phyloP scores from a whole-genome alignment of 2,888 invertebrate genomes.

The Caenorhabditis sp. region DNA sequence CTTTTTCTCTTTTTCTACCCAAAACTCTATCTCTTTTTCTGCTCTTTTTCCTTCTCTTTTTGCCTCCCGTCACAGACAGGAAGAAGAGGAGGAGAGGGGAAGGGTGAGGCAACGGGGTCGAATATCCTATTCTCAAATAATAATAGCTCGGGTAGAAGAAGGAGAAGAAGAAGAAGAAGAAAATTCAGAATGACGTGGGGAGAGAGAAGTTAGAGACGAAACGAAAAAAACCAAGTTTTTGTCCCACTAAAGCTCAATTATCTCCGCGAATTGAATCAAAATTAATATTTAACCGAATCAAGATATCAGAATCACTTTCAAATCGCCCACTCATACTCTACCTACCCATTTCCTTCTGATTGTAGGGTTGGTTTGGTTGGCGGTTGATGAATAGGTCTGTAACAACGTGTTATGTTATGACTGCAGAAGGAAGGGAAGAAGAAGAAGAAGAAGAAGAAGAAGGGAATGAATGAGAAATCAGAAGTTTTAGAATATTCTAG shows the following conservation, averaged over 20 bases:
- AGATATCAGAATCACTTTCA: too few species aligned
- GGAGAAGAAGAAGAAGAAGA: background rate
- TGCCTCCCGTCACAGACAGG: background rate
- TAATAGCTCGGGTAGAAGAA: conserved; percentile 13
- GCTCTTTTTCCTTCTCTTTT: conserved; percentile 16
- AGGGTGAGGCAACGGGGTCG: conserved; percentile 9
- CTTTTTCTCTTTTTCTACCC: conserved; percentile 9
- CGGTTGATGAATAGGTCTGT: too few species aligned
- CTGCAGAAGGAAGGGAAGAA: conserved; percentile 2
- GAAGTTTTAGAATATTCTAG: conserved; percentile 32
- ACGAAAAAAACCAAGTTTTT: too few species aligned
- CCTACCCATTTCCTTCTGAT: background rate
- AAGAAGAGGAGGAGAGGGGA: conserved; percentile 10
- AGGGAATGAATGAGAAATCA: conserved; percentile 7
- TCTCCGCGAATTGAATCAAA: too few species aligned
- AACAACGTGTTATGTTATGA: too few species aligned
- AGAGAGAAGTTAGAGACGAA: too few species aligned
- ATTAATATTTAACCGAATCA: too few species aligned
- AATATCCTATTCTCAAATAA: conserved; percentile 51
- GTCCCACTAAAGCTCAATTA: too few species aligned
- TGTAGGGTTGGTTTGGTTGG: too few species aligned
- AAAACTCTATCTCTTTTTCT: background rate
- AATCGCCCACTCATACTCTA: too few species aligned
- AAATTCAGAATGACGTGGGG: background rate
- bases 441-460: background rate